A percentile compares a stretch with the other conserved stretches of the same genome.
These are phyloP conservation scores for Agrilus cyanescens DNA, from an alignment of 2,888 invertebrate species.

Conservation along the genomic window DNA sequence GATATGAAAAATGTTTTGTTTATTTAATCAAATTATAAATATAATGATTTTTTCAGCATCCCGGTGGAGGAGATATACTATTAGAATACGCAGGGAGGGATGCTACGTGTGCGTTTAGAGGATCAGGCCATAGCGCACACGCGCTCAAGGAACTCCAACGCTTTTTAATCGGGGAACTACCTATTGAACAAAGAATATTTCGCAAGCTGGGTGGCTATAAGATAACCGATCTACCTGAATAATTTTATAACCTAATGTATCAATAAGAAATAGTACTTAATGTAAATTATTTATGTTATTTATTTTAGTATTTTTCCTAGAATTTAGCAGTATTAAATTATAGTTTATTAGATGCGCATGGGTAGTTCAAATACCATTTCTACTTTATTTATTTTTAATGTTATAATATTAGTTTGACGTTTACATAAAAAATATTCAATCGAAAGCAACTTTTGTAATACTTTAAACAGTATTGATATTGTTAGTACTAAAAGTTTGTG, in stretches of 20 bases:
- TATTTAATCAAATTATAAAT: constrained; percentile 1
- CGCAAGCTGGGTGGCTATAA: constrained; percentile 48
- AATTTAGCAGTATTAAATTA: too few relatives aligned
- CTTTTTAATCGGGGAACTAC: constrained; percentile 68
- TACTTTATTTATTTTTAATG: too few relatives aligned
- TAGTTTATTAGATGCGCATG: too few relatives aligned
- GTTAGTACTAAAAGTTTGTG: too few relatives aligned
- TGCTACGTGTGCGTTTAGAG: constrained; percentile 70
- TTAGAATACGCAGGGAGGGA: constrained; percentile 77
- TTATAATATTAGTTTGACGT: too few relatives aligned
- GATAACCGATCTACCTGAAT: constrained; percentile 46
- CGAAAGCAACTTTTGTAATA: too few relatives aligned
- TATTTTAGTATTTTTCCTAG: too few relatives aligned
- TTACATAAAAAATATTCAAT: too few relatives aligned
- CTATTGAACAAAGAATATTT: constrained; percentile 60
- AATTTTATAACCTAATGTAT: constrained; percentile 2
- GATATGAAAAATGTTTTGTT: neutral
- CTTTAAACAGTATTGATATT: too few relatives aligned
- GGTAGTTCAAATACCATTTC: too few relatives aligned
- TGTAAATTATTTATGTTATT: too few relatives aligned
- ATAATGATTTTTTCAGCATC: constrained; percentile 47
- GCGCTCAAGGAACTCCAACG: constrained; percentile 53
- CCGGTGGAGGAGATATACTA: constrained; percentile 72
- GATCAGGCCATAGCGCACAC: constrained; percentile 61
- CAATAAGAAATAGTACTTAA: too few relatives aligned